These are phyloP conservation scores for Arremon brunneinucha DNA, from an alignment of 2,797 vertebrate species.

Conservation along the genomic window DNA sequence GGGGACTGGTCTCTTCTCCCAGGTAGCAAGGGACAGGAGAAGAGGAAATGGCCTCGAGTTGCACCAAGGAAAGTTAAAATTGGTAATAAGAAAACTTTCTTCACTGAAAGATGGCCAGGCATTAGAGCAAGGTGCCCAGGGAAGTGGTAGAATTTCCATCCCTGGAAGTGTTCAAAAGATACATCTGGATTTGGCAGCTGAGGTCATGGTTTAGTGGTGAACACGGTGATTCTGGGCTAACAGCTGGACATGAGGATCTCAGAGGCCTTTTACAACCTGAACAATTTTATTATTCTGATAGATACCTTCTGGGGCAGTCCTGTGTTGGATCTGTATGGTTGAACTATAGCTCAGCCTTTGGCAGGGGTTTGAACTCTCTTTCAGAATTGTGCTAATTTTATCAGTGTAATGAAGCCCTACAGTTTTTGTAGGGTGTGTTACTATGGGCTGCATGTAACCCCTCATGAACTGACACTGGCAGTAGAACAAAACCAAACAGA, in stretches of 20 bases:
- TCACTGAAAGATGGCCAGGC: neutral
- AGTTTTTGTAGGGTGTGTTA: neutral
- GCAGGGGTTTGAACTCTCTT: neutral
- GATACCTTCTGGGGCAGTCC: neutral
- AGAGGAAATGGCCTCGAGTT: neutral
- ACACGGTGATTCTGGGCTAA: neutral
- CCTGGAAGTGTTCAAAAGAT: neutral
- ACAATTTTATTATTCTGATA: neutral
- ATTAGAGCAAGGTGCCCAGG: neutral
- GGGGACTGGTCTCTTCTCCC: neutral
- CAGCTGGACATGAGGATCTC: accelerated
- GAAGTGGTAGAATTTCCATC: neutral
- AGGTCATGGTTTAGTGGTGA: neutral
- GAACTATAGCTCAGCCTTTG: neutral
- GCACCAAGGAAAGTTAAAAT: neutral
- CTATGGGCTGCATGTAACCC: neutral
- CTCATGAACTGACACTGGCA: neutral
- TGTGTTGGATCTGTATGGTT: neutral
- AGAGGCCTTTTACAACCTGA: neutral
- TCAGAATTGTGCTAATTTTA: neutral
- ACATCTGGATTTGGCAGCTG: neutral
- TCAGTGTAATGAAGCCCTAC: neutral
- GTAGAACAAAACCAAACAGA: neutral
- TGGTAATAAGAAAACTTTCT: neutral
- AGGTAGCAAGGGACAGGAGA: neutral